These are phyloP conservation scores for Drosophila borealis DNA, from an alignment of 2,888 invertebrate species.

Conservation along the genomic window DNA sequence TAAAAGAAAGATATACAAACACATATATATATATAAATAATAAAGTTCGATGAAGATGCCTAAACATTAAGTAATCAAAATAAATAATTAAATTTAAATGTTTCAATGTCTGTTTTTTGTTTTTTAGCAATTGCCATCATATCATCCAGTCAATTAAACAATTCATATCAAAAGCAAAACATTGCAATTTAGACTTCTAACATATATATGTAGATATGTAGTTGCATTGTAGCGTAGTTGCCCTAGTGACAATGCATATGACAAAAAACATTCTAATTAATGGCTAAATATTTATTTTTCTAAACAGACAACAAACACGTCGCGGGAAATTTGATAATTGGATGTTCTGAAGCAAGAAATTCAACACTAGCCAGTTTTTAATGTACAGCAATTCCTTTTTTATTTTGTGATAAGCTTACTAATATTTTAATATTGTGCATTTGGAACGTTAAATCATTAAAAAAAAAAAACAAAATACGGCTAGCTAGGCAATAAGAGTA, in stretches of 20 bases:
- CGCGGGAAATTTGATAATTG: slow-evolving; percentile 84
- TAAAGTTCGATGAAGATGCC: slow-evolving; percentile 66
- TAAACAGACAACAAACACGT: slow-evolving; percentile 75
- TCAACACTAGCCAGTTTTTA: slow-evolving; percentile 17
- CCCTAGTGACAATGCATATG: slow-evolving; percentile 13
- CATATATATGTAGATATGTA: slow-evolving; percentile 30
- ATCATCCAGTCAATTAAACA: slow-evolving; percentile 46
- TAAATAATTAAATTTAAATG: slow-evolving; percentile 65
- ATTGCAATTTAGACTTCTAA: slow-evolving; percentile 28
- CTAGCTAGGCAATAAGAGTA: slow-evolving; percentile 41
- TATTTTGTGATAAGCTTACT: slow-evolving; percentile 69
- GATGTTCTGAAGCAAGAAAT: slow-evolving; percentile 78
- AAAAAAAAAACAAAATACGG: slow-evolving; percentile 24
- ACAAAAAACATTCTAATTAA: slow-evolving; percentile 37
- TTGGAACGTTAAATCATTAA: slow-evolving; percentile 45
- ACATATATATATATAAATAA: slow-evolving; percentile 50
- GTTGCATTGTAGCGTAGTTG: slow-evolving; percentile 40
- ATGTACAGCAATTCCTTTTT: slow-evolving; percentile 61
- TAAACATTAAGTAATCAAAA: slow-evolving; percentile 73
- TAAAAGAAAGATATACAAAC: slow-evolving; percentile 39
- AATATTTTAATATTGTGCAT: slow-evolving; percentile 55
- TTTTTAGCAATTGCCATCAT: slow-evolving; percentile 28
- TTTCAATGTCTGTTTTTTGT: slow-evolving; percentile 39
- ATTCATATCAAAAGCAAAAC: slow-evolving; percentile 49
- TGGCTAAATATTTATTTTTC: slow-evolving; percentile 50